phyloP scores from a whole-genome alignment of 2,113 vertebrate species.

The Nothoprocta perdicaria region DNA sequence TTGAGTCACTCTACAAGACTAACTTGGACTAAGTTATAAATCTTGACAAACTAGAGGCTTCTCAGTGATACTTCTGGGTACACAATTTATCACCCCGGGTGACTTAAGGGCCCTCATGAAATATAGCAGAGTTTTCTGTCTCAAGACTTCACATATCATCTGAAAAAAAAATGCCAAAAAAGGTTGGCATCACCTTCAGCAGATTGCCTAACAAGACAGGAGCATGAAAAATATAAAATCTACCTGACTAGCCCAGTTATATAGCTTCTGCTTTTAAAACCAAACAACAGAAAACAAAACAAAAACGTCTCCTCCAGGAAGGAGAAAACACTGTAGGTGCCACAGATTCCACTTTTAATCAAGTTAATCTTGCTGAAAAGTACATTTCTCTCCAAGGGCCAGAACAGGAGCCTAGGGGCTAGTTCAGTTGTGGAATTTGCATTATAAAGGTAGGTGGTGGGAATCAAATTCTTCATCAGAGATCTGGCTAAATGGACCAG shows the following conservation, averaged over 20 bases:
- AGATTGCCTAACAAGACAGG: background rate
- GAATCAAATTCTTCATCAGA: background rate
- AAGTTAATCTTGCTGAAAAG: background rate
- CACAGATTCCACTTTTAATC: background rate
- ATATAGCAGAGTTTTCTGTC: slow-evolving; percentile 19
- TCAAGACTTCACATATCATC: slow-evolving; percentile 17
- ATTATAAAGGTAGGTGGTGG: background rate
- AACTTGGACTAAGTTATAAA: background rate
- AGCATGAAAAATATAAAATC: background rate
- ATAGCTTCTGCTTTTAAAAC: background rate
- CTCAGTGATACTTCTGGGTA: background rate
- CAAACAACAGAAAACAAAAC: background rate
- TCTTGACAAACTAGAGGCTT: slow-evolving; percentile 14
- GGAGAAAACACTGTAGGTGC: background rate
- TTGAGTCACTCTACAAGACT: background rate
- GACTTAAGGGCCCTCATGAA: slow-evolving; percentile 9
- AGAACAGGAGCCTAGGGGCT: no score
- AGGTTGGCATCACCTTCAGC: background rate
- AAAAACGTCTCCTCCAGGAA: background rate
- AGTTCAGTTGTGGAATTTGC: no score
- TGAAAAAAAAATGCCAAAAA: background rate
- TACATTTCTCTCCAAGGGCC: no score
- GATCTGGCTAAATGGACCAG: background rate
- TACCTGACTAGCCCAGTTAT: background rate
- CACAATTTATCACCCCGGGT: background rate